Evolutionary conservation across 2,888 invertebrate genomes (phyloP).

Genomic region (Hoplodrina ambigua): DNA sequence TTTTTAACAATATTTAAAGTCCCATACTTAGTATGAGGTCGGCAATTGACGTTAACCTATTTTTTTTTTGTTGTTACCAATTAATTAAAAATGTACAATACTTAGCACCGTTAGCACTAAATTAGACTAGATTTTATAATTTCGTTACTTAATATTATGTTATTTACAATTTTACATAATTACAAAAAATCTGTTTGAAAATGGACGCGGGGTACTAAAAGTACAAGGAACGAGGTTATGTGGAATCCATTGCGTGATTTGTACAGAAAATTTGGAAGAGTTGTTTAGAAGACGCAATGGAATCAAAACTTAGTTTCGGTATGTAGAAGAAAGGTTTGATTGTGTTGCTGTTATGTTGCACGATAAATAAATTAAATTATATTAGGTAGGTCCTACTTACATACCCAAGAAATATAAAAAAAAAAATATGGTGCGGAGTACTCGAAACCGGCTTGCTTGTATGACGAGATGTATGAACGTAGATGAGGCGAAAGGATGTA

Average conservation of each 20-base stretch:
- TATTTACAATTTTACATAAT: conserved; percentile 81
- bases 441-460: too few species aligned
- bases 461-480: too few species aligned
- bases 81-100: conserved; percentile 80
- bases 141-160: conserved; percentile 71
- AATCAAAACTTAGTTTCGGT: conserved; percentile 21
- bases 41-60: conserved; percentile 82
- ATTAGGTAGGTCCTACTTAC: background rate
- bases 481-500: too few species aligned
- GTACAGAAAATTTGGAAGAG: conserved; percentile 42
- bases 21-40: conserved; percentile 85
- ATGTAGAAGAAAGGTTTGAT: conserved; percentile 3
- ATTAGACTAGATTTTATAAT: conserved; percentile 87
- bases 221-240: conserved; percentile 39
- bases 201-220: conserved; percentile 41
- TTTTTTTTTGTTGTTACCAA: conserved; percentile 61
- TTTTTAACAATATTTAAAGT: conserved; percentile 81
- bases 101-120: conserved; percentile 90
- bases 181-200: conserved; percentile 52
- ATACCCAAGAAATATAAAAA: background rate
- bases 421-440: too few species aligned
- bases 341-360: conserved; percentile 17
- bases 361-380: background rate
- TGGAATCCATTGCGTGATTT: conserved; percentile 44
- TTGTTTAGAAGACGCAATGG: conserved; percentile 45